Base-by-base conservation (phyloP, 2,113 vertebrate species). In the Dasyornis broadbenti region DNA sequence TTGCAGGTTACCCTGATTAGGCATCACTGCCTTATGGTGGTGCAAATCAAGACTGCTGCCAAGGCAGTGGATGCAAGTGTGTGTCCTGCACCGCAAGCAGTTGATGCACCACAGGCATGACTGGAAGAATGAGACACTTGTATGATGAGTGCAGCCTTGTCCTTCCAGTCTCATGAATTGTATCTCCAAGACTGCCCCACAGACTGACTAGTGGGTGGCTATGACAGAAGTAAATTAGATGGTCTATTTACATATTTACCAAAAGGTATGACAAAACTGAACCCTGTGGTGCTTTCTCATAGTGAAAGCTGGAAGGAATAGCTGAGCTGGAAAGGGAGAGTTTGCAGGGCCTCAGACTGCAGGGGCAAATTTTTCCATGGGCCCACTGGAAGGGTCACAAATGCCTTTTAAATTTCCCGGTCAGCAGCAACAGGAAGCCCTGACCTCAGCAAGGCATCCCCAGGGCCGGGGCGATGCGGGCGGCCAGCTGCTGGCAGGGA, bases 401-500 rank as follows among this genome's bases (percentile, higher is more conserved):
- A 27, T 1, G 1, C 44, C 80, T 75, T 93, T 93, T 75, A 56
- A 81, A 82, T 84, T 78, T 94, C 60, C 28, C 5, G 3, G 45
- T 30, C 2, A 6, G 82, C 71, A 92, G 64, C 2, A 8, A 10
- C 33, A 77, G 61, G 77, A 76, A 80, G 83, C 78, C 45, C 78
- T 1, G 50, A 59, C 45, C 0, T 4, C 42, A 57, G 33, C 18
- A 10, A 77, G 82, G 79, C 31, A 42, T 86, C 26, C n/a, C 37
- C 4, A 0, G 35, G 37, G 52, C 17, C 0, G 0, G 75, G 90
- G 45, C 4, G 1, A 57, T 75, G 89, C 2, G 0, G 78, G 77
- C 26, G 1, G 92, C 91, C 96, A 94, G 95, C 91, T 97, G 97
- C 87, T 91, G 92, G 44, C 1, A 0, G 59, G 94, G 95, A 96